phyloP scores from a whole-genome alignment of 2,797 vertebrate genomes.

The Ceyx erithaca region DNA sequence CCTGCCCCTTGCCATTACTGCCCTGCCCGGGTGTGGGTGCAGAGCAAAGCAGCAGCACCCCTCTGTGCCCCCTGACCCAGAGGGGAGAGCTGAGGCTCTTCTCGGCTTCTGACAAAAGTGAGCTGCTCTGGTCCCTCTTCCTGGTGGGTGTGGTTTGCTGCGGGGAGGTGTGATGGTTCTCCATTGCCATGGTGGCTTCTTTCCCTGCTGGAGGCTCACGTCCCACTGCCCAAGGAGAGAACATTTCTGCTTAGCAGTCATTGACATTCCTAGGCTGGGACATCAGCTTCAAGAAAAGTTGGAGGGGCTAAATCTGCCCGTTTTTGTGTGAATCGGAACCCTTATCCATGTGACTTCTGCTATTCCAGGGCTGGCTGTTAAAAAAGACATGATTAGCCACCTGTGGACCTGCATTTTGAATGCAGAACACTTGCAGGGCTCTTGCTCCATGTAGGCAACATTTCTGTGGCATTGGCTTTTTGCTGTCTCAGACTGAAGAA shows the following conservation, averaged over 20 bases:
- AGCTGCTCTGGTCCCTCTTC: not conserved
- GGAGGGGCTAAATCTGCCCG: conserved; percentile 35
- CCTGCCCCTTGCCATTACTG: fast-evolving
- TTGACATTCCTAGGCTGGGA: not conserved
- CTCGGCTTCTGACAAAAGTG: fast-evolving
- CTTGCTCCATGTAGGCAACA: conserved; percentile 39
- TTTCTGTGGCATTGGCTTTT: conserved; percentile 32
- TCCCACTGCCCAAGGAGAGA: not conserved
- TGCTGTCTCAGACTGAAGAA: not conserved
- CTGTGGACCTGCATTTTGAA: conserved; percentile 57
- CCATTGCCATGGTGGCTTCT: not conserved
- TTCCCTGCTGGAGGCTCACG: not conserved
- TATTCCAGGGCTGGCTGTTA: conserved; percentile 49
- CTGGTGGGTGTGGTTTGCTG: not conserved
- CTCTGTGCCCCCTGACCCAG: not conserved
- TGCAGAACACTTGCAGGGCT: conserved; percentile 53
- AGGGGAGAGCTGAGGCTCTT: not conserved
- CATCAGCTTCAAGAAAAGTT: conserved; percentile 22
- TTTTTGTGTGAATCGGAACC: conserved; percentile 46
- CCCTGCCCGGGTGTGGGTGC: not conserved
- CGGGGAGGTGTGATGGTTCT: not conserved
- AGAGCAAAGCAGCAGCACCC: not conserved
- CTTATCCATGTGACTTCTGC: conserved; percentile 55
- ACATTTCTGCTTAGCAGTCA: not conserved
- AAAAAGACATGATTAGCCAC: conserved; percentile 43